These are phyloP conservation scores for Propsilocerus akamusi DNA, from an alignment of 1,140 invertebrate species.

Conservation along the genomic window DNA sequence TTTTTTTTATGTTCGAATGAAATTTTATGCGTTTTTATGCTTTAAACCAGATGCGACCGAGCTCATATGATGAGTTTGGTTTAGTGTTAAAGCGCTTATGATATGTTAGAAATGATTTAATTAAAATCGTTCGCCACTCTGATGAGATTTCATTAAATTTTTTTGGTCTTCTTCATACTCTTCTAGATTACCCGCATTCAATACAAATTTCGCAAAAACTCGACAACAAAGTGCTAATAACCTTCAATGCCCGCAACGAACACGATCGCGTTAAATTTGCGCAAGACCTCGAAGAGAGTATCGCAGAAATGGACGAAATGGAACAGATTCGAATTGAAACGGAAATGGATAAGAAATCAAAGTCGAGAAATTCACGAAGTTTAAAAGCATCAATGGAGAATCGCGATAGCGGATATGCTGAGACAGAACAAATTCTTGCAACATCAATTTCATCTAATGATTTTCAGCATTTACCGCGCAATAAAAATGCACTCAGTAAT, in stretches of 20 bases:
- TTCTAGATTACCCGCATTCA: slow-evolving; percentile 81
- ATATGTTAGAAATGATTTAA: too few relatives aligned
- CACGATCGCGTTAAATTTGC: slow-evolving; percentile 88
- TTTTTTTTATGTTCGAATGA: too few relatives aligned
- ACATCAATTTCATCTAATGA: slow-evolving; percentile 16
- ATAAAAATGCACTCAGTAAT: slow-evolving; percentile 60
- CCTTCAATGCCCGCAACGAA: slow-evolving; percentile 89
- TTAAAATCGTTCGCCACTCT: too few relatives aligned
- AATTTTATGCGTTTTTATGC: too few relatives aligned
- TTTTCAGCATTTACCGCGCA: slow-evolving; percentile 17
- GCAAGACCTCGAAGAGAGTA: slow-evolving; percentile 78
- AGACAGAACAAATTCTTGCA: slow-evolving; percentile 48
- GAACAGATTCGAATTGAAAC: slow-evolving; percentile 70
- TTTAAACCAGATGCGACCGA: too few relatives aligned
- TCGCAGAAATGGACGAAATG: slow-evolving; percentile 93
- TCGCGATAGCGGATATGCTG: slow-evolving; percentile 72
- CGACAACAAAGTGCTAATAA: slow-evolving; percentile 79
- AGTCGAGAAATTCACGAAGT: slow-evolving; percentile 26
- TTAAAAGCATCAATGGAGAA: slow-evolving; percentile 35
- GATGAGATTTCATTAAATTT: neutral
- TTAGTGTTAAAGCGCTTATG: too few relatives aligned
- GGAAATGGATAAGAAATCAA: slow-evolving; percentile 60
- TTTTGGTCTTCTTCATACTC: slow-evolving; percentile 7
- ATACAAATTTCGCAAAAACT: slow-evolving; percentile 78
- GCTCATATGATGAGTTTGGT: too few relatives aligned